Evolutionary conservation across 2,113 vertebrate species (phyloP).

Genomic region (Brachirus orientalis): DNA sequence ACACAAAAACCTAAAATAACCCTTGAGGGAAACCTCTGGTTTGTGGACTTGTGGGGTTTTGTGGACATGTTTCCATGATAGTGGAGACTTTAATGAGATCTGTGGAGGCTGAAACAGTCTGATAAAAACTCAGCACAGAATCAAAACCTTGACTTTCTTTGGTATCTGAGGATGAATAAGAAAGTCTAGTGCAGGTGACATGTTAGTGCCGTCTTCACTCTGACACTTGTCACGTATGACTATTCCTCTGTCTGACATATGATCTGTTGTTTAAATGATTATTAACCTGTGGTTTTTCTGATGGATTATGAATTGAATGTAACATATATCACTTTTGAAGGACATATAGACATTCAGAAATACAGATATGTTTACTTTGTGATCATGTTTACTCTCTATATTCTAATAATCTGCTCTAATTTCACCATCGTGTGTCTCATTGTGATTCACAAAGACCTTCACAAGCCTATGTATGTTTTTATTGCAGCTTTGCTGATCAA

Average conservation of each 20-base stretch:
- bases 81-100: conserved; percentile 31
- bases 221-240: no score
- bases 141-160: neutral
- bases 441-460: conserved; percentile 1
- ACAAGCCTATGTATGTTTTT: conserved; percentile 36
- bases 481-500: conserved; percentile 26
- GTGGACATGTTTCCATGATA: neutral
- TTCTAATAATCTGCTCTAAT: conserved; percentile 13
- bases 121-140: no score
- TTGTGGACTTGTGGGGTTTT: neutral
- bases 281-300: neutral
- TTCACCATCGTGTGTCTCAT: neutral
- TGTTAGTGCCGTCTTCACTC: no score
- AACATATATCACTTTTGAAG: neutral
- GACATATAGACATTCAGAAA: conserved; percentile 4
- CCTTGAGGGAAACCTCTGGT: neutral
- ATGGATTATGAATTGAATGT: neutral
- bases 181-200: no score
- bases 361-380: conserved; percentile 27
- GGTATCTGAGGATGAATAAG: neutral
- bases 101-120: conserved; percentile 12
- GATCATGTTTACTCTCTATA: conserved; percentile 2
- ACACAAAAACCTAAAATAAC: no score
- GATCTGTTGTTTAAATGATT: neutral
- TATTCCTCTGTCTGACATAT: no score